Base-by-base conservation (phyloP, 2,888 invertebrate species). In the Dryomyza anilis region DNA sequence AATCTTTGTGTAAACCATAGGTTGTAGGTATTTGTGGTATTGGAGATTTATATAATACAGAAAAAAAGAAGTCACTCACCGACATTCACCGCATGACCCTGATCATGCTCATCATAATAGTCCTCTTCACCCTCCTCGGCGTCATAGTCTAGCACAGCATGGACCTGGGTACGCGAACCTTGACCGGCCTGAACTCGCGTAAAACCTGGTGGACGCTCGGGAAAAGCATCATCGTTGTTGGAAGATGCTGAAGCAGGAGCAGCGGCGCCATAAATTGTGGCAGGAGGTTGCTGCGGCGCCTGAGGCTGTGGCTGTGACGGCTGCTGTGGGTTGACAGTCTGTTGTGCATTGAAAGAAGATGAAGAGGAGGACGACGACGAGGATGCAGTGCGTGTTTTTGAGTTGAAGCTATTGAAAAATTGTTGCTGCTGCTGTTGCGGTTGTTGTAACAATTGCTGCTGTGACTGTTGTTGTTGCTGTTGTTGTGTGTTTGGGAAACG, bases 121-220 rank as follows among this genome's bases (percentile, higher is more conserved):
- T 81, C 82, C 58, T 82, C 77, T 23, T 82, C 84, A 33, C 78
- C 81, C 59, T 82, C 83, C 65, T 84, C 84, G 19, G 78, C 78
- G 68, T 84, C 84, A 59, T 84, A 84, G 65, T 84, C 84, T 43
- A 84, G 73, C 5, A 84, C 82, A 4, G 84, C 84, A 68, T 83
- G 83, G 50, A 83, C 83, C 64, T 83, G 81, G 67, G 85, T 74
- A 84, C 89, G 66, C 83, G 84, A 77, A 1, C 85, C 86, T 23
- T 84, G 83, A 1, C 86, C 85, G 1, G 86, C 85, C 68, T 87
- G 87, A 48, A 90, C 90, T 74, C 88, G 87, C 14, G 89, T 89
- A 76, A 87, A 90, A 5, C 88, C 88, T 3, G 89, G 87, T 33
- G 88, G 87, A 68, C 87, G 84, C 63, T 86, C 85, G 1, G 86